These are phyloP conservation scores for Anoplolepis gracilipes DNA, from an alignment of 1,140 invertebrate genomes.

Conservation along the genomic window DNA sequence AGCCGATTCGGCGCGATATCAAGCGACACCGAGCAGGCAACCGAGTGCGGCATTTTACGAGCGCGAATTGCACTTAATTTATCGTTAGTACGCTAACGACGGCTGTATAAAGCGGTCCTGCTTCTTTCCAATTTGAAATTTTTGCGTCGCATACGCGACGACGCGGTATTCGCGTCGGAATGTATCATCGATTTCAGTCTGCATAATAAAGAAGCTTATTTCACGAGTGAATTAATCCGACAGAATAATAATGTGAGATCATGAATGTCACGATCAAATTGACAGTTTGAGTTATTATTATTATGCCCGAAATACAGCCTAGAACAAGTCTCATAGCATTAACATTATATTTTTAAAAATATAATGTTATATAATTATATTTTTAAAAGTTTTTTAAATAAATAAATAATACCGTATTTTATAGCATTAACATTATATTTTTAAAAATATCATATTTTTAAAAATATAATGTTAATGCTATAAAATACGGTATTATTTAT, in stretches of 20 bases:
- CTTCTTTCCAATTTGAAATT: constrained; percentile 25
- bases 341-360: too few relatives aligned
- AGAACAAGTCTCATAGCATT: too few relatives aligned
- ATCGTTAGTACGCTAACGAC: constrained; percentile 46
- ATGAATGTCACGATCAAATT: neutral
- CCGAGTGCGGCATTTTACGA: constrained; percentile 30
- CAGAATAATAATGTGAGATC: neutral
- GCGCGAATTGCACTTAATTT: constrained; percentile 52
- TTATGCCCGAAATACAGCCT: too few relatives aligned
- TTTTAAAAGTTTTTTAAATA: too few relatives aligned
- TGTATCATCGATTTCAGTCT: neutral
- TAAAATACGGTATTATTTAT: too few relatives aligned
- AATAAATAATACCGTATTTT: too few relatives aligned
- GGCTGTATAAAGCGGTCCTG: constrained; percentile 26
- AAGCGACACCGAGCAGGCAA: constrained; percentile 31
- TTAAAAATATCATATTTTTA: too few relatives aligned
- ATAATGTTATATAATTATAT: too few relatives aligned
- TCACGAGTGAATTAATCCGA: neutral
- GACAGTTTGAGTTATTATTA: neutral
- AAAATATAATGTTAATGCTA: too few relatives aligned
- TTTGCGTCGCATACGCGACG: constrained; percentile 2
- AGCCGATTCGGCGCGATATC: constrained; percentile 36
- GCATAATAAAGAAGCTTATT: neutral
- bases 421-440: too few relatives aligned
- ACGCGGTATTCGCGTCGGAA: neutral